Conservation (phyloP, 2,888 invertebrate species). For the Trachelus tabidus region DNA sequence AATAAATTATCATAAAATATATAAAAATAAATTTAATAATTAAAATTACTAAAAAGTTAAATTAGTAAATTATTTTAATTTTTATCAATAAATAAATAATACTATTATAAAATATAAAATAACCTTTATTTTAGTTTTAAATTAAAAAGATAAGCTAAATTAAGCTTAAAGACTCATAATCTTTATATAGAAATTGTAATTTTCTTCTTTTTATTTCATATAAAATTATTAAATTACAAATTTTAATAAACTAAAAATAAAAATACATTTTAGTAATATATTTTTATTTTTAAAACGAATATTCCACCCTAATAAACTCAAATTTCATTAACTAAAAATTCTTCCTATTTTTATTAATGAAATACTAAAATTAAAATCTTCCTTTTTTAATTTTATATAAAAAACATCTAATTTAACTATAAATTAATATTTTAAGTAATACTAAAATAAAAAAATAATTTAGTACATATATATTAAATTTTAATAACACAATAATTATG, state of each 20-base stretch:
- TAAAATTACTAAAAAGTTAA: slow-evolving; percentile 28
- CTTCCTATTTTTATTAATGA: not conserved
- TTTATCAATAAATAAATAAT: slow-evolving; percentile 15
- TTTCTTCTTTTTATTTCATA: no score
- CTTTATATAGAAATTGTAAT: no score
- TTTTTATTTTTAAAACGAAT: no score
- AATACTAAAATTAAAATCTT: not conserved
- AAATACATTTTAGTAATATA: no score
- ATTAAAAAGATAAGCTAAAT: no score
- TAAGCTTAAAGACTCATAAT: no score
- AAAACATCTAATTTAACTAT: slow-evolving; percentile 30
- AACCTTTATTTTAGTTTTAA: not conserved
- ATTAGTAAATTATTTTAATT: slow-evolving; percentile 41
- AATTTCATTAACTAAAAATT: no score
- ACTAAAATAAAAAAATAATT: slow-evolving; percentile 36
- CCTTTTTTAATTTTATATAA: slow-evolving; percentile 16
- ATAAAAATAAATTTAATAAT: slow-evolving; percentile 29
- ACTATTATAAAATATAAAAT: not conserved
- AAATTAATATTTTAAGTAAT: slow-evolving; percentile 3
- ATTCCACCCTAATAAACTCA: no score
- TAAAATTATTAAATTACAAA: no score
- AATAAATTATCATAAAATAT: slow-evolving; percentile 51
- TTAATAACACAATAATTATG: slow-evolving; percentile 30
- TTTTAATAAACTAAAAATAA: no score
- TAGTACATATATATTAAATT: slow-evolving; percentile 25